phyloP scores from a whole-genome alignment of 1,140 invertebrate genomes.

The Drosophila bocqueti region DNA sequence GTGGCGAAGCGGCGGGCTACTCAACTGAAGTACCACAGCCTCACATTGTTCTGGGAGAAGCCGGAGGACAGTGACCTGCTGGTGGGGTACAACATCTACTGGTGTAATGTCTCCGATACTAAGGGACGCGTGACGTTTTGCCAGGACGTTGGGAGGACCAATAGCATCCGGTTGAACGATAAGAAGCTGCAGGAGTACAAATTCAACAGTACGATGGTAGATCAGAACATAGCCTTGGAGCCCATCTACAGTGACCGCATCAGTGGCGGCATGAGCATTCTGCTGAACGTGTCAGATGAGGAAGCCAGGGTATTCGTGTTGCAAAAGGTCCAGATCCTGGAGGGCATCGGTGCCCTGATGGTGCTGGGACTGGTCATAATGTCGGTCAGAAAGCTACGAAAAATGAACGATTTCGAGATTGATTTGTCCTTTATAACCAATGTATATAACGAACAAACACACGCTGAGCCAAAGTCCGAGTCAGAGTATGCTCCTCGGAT shows the following conservation, averaged over 20 bases:
- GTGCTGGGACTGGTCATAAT: conserved; percentile 6
- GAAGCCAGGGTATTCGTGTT: too few species aligned
- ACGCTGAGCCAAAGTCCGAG: not conserved
- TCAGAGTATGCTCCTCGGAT: not conserved
- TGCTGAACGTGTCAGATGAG: not conserved
- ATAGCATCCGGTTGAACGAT: not conserved
- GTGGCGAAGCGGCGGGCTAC: not conserved
- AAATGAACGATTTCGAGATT: conserved; percentile 15
- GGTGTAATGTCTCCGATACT: conserved; percentile 26
- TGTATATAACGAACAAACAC: fast-evolving
- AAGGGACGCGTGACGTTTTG: too few species aligned
- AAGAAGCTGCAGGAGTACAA: too few species aligned
- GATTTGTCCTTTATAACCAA: not conserved
- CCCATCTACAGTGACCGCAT: conserved; percentile 4
- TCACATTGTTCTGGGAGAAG: conserved; percentile 8
- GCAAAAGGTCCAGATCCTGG: not conserved
- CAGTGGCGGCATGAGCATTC: conserved; percentile 16
- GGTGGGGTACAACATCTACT: conserved; percentile 34
- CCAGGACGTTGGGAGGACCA: not conserved
- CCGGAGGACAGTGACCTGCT: not conserved
- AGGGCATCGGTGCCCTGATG: conserved; percentile 23
- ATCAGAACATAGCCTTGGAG: conserved; percentile 19
- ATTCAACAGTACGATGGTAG: not conserved
- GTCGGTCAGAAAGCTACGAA: not conserved
- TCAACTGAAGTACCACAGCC: not conserved